These are phyloP conservation scores for Pyrocoelia pectoralis DNA, from an alignment of 2,888 invertebrate genomes.

Conservation along the genomic window DNA sequence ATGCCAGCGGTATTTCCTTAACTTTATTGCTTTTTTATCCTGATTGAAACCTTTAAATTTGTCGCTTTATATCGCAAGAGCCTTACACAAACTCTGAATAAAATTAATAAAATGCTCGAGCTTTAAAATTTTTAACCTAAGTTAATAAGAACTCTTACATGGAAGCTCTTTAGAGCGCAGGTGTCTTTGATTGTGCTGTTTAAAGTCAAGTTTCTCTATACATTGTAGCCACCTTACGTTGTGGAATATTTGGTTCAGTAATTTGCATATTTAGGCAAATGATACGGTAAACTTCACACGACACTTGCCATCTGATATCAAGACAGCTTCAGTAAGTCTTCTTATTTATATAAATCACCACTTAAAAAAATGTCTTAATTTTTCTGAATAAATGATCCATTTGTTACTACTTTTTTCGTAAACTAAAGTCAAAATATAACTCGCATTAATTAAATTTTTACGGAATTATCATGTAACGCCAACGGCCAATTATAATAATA, in stretches of 20 bases:
- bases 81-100: constrained; percentile 44
- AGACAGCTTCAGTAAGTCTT: constrained; percentile 19
- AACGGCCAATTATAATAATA: too few relatives aligned
- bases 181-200: constrained; percentile 50
- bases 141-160: constrained; percentile 41
- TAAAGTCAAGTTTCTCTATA: constrained; percentile 44
- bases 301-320: constrained; percentile 33
- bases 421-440: too few relatives aligned
- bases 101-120: constrained; percentile 46
- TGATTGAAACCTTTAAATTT: constrained; percentile 11
- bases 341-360: constrained; percentile 15
- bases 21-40: neutral
- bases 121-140: constrained; percentile 42
- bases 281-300: constrained; percentile 43
- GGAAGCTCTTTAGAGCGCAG: constrained; percentile 46
- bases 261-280: constrained; percentile 49
- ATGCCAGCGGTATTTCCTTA: constrained; percentile 18
- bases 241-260: constrained; percentile 42
- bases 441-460: too few relatives aligned
- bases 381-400: neutral
- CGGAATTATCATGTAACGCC: too few relatives aligned
- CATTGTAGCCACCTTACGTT: constrained; percentile 43
- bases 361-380: neutral
- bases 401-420: too few relatives aligned
- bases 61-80: constrained; percentile 5